Base-by-base conservation (phyloP, 2,797 vertebrate species). In the Lepus townsendii region DNA sequence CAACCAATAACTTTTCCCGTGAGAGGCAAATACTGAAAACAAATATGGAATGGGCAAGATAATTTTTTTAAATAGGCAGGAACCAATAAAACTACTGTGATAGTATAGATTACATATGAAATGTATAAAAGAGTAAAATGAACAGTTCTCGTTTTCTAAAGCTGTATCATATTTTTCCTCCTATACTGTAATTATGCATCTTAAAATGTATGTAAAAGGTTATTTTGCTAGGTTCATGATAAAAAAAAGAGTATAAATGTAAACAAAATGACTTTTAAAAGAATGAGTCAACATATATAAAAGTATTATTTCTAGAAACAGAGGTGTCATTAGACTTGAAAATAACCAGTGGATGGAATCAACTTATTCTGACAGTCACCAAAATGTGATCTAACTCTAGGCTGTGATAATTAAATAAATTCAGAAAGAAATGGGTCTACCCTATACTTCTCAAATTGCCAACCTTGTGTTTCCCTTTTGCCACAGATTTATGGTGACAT, bases 231-330 rank as follows among this genome's bases (percentile, higher is more conserved):
- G 65, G 38, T 62, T 89, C 77, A 32, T 62, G 57, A 71, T 75
- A 97, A 83, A 22, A 4, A 4, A 82, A 12, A 1, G 63, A 19
- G 17, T 13, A 77, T 14, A 86, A 72, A 20, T 77, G 0, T 73
- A 92, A 95, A 73, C 22, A 72, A 91, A 93, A 92, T 71, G 69
- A 68, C 83, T 93, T 92, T 92, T n/a, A 54, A 84, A 94, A 50
- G 17, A 68, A 76, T 77, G 65, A 87, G 27, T 72, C 24, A 79
- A 83, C 12, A 68, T 47, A 76, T 4, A 79, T 63, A 90, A 83
- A 75, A 86, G 93, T 50, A 80, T 77, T 38, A 88, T 73, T 90
- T 91, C 19, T 85, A 83, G 57, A 94, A 92, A 88, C 62, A 86
- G 4, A 6, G n/a, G 27, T 80, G 4, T 72, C 68, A 75, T 90